phyloP scores from a whole-genome alignment of 2,797 vertebrate genomes.

The Gymnodraco acuticeps region DNA sequence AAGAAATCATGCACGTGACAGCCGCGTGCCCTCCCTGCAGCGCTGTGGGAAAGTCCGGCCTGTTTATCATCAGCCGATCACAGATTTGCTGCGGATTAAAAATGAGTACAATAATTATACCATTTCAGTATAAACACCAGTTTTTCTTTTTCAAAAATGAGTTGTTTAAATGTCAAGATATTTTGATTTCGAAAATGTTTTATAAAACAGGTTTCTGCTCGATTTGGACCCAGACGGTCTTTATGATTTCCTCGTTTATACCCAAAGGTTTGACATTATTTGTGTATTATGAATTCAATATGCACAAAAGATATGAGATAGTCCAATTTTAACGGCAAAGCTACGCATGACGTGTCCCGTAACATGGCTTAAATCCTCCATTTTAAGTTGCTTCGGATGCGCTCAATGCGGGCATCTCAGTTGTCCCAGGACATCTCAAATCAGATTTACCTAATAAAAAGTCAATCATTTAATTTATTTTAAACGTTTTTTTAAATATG shows the following conservation, averaged over 20 bases:
- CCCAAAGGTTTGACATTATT: background rate
- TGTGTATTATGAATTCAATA: background rate
- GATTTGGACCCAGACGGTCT: background rate
- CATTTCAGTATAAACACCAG: background rate
- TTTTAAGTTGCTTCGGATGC: conserved; percentile 17
- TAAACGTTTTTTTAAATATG: background rate
- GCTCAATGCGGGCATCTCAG: background rate
- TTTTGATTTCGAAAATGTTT: background rate
- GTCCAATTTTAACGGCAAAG: background rate
- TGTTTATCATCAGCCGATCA: background rate
- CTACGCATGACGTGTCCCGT: background rate
- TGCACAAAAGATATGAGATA: background rate
- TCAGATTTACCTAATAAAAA: background rate
- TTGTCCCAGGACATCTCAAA: conserved; percentile 12
- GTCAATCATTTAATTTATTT: background rate
- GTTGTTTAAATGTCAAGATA: background rate
- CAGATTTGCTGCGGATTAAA: conserved; percentile 23
- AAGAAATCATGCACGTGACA: background rate
- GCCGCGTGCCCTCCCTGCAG: conserved; percentile 5
- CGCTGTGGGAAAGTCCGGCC: conserved; percentile 35
- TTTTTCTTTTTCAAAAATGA: background rate
- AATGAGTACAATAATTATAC: background rate
- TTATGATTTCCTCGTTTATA: background rate
- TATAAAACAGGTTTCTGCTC: background rate
- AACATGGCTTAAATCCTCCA: background rate